Evolutionary conservation across 2,113 vertebrate species (phyloP).

Genomic region (Crypturellus undulatus): DNA sequence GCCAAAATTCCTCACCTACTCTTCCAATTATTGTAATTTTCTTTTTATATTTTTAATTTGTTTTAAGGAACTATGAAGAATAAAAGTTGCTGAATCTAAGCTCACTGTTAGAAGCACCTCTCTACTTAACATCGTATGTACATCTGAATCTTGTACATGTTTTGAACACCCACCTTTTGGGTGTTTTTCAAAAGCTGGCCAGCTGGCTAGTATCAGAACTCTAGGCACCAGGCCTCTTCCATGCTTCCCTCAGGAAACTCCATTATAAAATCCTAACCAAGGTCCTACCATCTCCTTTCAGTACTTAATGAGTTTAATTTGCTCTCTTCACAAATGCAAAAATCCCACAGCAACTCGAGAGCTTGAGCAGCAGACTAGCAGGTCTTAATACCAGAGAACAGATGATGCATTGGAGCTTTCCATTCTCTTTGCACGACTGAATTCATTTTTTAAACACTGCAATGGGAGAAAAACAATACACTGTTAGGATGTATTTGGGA

Average conservation of each 20-base stretch:
- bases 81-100: background rate
- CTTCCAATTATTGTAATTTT: background rate
- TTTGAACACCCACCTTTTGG: background rate
- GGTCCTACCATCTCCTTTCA: background rate
- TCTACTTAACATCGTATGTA: background rate
- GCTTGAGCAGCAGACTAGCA: background rate
- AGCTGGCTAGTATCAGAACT: background rate
- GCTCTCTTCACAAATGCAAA: background rate
- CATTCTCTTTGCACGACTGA: background rate
- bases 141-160: background rate
- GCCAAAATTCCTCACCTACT: background rate
- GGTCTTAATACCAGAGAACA: background rate
- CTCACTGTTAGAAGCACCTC: background rate
- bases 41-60: background rate
- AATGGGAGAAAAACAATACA: background rate
- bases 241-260: background rate
- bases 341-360: background rate
- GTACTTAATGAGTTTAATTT: background rate
- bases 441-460: background rate
- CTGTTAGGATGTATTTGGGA: background rate
- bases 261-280: background rate
- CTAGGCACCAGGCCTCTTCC: background rate
- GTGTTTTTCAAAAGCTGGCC: background rate
- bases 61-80: too few relatives aligned
- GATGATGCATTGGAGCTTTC: background rate